Evolutionary conservation across 2,113 vertebrate genomes (phyloP), one percentile per base, ranked within the genome.

Genomic region (Chlamydotis undulata): DNA sequence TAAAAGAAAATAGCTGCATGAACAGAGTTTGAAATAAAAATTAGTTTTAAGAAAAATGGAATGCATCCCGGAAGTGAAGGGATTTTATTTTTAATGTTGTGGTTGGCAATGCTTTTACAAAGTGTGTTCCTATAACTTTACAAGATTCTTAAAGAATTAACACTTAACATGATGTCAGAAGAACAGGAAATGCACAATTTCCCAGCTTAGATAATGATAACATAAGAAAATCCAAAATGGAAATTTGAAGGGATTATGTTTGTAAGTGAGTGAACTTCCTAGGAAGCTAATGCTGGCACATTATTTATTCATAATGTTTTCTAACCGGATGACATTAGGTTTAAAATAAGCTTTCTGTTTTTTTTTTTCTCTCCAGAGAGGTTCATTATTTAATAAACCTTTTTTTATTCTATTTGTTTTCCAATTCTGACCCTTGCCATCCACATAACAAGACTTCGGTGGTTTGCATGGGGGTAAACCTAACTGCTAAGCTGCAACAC

Each of bases 241-340:
- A 43, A 92, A 90, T 94, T 93, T 91, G 43, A 96, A 78, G 69
- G 37, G 43, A 52, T 93, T 95, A 83, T 93, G 26, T 85, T 85
- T 91, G 59, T 33, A 75, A 92, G 74, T 74, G 50, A 90, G 33
- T 79, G 37, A 28, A 82, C 50, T 91, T 87, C 68, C 93, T 57
- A 59, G 87, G 73, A 93, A 77, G 47, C 7, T 90, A 77, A 70
- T 64, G 60, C 10, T 71, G 28, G n/a, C 14, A 26, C 29, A 84
- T 85, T 91, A 74, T 79, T 92, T 94, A 82, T 86, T 93, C 43
- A 82, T 83, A 81, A 64, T 13, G 49, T 60, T 91, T 90, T 94
- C 65, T 93, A 83, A 94, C 61, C 71, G 56, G 41, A 83, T 93
- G 47, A 57, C 25, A 57, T 87, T 59, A n/a, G 11, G 29, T 50